These are phyloP conservation scores for Siderastrea radians DNA, from an alignment of 92 coral and sea anemone species.

Conservation along the genomic window DNA sequence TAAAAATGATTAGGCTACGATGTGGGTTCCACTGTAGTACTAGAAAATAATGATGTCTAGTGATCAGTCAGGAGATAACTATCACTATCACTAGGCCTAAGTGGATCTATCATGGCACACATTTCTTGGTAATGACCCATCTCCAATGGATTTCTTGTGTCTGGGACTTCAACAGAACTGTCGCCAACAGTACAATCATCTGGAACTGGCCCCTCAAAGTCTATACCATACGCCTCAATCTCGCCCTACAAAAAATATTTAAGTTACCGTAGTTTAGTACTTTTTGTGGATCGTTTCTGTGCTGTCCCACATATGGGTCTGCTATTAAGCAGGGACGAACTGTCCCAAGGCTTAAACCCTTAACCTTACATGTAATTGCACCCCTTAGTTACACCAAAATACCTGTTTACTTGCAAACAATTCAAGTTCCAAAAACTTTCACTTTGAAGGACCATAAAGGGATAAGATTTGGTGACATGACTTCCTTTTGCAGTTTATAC, in stretches of 20 bases:
- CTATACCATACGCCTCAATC: slow-evolving; percentile 56
- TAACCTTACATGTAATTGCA: too few relatives aligned
- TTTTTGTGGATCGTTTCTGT: background rate
- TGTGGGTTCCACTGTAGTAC: background rate
- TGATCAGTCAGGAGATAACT: background rate
- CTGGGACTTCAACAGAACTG: slow-evolving; percentile 39
- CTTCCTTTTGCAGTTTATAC: background rate
- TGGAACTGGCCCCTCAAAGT: slow-evolving; percentile 61
- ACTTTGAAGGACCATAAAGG: background rate
- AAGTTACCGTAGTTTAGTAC: background rate
- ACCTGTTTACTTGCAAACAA: background rate
- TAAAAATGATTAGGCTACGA: background rate
- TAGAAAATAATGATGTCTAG: too few relatives aligned
- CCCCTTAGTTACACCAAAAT: background rate
- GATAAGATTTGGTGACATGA: background rate
- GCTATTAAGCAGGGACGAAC: background rate
- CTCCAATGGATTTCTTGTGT: slow-evolving; percentile 34
- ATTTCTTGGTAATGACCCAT: slow-evolving; percentile 43
- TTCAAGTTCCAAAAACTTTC: background rate
- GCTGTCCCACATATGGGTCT: background rate
- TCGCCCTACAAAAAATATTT: slow-evolving; percentile 47
- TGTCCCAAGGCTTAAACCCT: too few relatives aligned
- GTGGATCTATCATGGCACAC: slow-evolving; percentile 43
- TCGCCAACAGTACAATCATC: slow-evolving; percentile 34
- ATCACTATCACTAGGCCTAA: slow-evolving; percentile 50